Evolutionary conservation across 2,797 vertebrate genomes (phyloP).

Genomic region (Trematomus bernacchii): DNA sequence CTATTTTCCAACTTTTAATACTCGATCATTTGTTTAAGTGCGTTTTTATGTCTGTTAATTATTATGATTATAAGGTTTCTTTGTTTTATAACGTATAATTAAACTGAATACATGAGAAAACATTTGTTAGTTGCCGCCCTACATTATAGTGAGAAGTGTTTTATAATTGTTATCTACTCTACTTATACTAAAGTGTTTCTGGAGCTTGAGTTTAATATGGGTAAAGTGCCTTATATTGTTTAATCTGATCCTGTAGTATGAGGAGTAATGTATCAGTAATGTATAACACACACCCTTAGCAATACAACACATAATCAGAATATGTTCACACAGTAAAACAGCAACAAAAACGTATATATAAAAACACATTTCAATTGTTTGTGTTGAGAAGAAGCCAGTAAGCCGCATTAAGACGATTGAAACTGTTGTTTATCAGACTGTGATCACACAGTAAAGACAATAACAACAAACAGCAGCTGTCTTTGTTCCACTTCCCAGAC

Average conservation of each 20-base stretch:
- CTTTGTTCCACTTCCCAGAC: constrained; percentile 19
- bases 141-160: not conserved
- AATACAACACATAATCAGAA: not conserved
- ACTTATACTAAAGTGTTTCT: not conserved
- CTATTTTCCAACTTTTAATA: too few relatives aligned
- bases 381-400: not conserved
- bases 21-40: too few relatives aligned
- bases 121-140: too few relatives aligned
- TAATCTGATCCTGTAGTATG: too few relatives aligned
- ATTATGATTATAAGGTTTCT: too few relatives aligned
- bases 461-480: not conserved
- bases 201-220: not conserved
- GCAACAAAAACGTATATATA: not conserved
- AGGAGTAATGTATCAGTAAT: too few relatives aligned
- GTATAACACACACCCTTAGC: too few relatives aligned
- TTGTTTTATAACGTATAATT: too few relatives aligned
- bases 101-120: too few relatives aligned
- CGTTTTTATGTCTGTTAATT: too few relatives aligned
- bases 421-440: not conserved
- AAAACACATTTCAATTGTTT: not conserved
- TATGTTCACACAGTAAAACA: not conserved
- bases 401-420: not conserved
- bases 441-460: not conserved
- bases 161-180: too few relatives aligned
- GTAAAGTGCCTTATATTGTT: too few relatives aligned